Percentiles rank a stretch among this genome's conserved stretches.
phyloP scores from a whole-genome alignment of 2,797 vertebrate genomes.

The Lepidocolaptes lacrymiger region DNA sequence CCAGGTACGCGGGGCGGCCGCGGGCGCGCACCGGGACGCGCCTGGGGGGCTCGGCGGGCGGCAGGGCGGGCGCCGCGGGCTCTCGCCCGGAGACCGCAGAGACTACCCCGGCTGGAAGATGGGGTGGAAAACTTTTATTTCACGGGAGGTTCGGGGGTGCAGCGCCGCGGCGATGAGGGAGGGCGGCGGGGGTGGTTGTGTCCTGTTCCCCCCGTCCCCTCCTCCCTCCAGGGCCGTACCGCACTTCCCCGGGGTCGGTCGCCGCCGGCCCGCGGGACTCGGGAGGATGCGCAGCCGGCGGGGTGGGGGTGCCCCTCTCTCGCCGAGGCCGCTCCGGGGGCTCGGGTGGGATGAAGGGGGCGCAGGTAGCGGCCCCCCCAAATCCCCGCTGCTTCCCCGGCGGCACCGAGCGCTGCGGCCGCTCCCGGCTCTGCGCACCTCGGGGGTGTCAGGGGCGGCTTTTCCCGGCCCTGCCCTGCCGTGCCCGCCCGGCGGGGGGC shows the following conservation, averaged over 20 bases:
- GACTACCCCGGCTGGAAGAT: not conserved
- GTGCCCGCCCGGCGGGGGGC: not conserved
- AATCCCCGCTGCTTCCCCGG: not conserved
- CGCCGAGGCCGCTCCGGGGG: not conserved
- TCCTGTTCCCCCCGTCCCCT: too few relatives aligned
- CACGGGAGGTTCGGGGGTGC: not conserved
- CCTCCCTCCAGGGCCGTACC: not conserved
- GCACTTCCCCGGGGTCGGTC: not conserved
- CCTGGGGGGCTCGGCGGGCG: not conserved
- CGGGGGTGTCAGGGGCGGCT: not conserved
- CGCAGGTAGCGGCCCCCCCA: too few relatives aligned
- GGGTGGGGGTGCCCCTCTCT: too few relatives aligned
- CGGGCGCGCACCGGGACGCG: not conserved
- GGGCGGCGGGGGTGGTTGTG: not conserved
- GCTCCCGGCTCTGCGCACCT: not conserved
- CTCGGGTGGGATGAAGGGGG: not conserved
- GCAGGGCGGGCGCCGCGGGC: not conserved
- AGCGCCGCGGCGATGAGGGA: too few relatives aligned
- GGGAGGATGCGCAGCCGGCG: not conserved
- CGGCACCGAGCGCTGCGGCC: not conserved
- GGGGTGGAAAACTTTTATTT: not conserved
- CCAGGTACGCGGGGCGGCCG: conserved; percentile 85
- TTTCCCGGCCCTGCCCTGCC: not conserved
- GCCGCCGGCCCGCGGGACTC: not conserved
- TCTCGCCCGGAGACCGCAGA: not conserved